Evolutionary conservation across 53 echinoderm and acorn worm genomes (phyloP), one percentile per base, ranked within the genome.

Genomic region (Paelopatides confundens): DNA sequence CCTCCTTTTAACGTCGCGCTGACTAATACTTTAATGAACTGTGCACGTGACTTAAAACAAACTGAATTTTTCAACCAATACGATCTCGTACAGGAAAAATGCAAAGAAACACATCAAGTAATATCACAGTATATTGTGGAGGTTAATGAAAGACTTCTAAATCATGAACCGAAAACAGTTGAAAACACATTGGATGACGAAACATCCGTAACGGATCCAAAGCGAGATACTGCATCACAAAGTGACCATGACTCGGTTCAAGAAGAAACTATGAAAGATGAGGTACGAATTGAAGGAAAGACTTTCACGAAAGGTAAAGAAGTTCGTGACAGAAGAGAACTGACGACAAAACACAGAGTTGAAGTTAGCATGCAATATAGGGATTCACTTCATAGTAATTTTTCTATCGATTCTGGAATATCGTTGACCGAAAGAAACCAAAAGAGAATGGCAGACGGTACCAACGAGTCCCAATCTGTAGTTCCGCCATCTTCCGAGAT

Each of bases 401-500:
- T 90, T 34, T 96, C 96, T 7, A 93, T 92, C 48, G 96, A 96
- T 81, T 96, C 96, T 5, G 96, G 96, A 15, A 96, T 96, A 63
- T 96, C 94, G 3, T 89, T 94, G 14, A 88, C 88, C 11, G 94
- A 96, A 32, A 96, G 94, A 88, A 86, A 86, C 50, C 71, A 82
- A 3, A 91, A 92, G 29, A 53, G 91, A 31, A 77, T 71, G 49
- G 85, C 87, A 31, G 39, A 58, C 4, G 54, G 87, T n/a, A 30
- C 35, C 4, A 50, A 86, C 15, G 86, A 39, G 8, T 71, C 38
- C 17, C 65, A 58, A 2, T 18, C 82, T 15, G 34, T 69, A 15
- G 29, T 13, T 14, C 68, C 33, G n/a, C 47, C 66, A 23, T 67
- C 89, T 15, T 10, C n/a, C 21, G 28, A 65, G 30, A 8, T 2